phyloP scores from a whole-genome alignment of 1,140 invertebrate species.

The Proctacanthus coquilletti region DNA sequence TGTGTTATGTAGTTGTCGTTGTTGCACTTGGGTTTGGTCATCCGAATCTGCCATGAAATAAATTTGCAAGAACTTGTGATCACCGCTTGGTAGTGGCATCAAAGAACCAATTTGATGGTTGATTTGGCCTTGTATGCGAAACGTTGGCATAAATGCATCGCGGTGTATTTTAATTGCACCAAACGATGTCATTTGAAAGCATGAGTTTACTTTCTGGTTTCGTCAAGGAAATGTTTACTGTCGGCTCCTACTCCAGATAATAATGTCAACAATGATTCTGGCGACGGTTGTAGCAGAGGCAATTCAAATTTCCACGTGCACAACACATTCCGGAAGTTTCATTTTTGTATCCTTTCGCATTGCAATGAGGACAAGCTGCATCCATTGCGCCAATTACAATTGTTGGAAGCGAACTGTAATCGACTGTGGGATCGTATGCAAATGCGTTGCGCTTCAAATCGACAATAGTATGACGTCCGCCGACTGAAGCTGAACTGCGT shows the following conservation, averaged over 20 bases:
- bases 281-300: neutral
- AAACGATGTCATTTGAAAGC: slow-evolving; percentile 12
- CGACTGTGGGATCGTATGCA: neutral
- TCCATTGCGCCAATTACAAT: neutral
- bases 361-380: neutral
- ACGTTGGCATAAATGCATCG: slow-evolving; percentile 29
- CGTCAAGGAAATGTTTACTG: neutral
- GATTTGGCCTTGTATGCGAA: slow-evolving; percentile 33
- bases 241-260: neutral
- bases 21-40: slow-evolving; percentile 12
- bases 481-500: no score
- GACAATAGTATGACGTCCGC: no score
- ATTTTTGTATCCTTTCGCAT: neutral
- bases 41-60: slow-evolving; percentile 23
- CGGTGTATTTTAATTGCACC: slow-evolving; percentile 4
- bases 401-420: neutral
- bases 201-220: slow-evolving; percentile 6
- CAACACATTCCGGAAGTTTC: neutral
- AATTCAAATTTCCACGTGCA: neutral
- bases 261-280: neutral
- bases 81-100: slow-evolving; percentile 12
- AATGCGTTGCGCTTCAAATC: neutral
- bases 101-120: slow-evolving; percentile 30
- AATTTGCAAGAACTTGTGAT: slow-evolving; percentile 26
- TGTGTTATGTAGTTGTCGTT: slow-evolving; percentile 12